phyloP scores from a whole-genome alignment of 2,113 vertebrate genomes.

The Ascaphus truei region DNA sequence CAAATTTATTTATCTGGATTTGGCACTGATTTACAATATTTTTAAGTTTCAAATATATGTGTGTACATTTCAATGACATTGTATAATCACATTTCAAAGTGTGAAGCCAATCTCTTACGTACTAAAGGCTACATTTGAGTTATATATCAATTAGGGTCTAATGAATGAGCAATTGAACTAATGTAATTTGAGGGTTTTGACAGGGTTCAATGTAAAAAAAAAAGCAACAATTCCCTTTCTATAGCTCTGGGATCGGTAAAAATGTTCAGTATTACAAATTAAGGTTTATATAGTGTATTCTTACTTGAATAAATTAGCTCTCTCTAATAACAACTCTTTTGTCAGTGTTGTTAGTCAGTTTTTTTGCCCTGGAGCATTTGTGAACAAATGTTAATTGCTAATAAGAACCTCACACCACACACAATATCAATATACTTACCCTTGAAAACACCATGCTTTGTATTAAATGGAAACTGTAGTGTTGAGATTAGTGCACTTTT shows the following conservation, averaged over 20 bases:
- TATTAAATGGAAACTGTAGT: background rate
- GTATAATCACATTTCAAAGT: background rate
- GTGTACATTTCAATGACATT: background rate
- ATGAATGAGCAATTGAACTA: background rate
- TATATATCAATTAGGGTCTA: no score
- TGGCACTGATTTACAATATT: background rate
- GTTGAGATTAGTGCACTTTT: background rate
- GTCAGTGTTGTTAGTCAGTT: background rate
- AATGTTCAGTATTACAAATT: slow-evolving; percentile 15
- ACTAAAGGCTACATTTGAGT: no score
- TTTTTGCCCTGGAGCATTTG: slow-evolving; percentile 11
- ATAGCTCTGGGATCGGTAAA: slow-evolving; percentile 4
- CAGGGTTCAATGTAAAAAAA: slow-evolving; percentile 3
- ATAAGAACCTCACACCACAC: slow-evolving; percentile 15
- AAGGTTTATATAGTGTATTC: slow-evolving; percentile 1
- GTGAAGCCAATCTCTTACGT: background rate
- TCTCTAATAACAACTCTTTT: slow-evolving; percentile 2
- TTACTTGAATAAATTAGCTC: slow-evolving; percentile 6
- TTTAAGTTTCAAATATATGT: background rate
- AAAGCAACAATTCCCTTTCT: background rate
- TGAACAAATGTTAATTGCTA: slow-evolving; percentile 28
- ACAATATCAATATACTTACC: background rate
- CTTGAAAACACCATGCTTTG: slow-evolving; percentile 9
- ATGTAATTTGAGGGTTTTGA: background rate
- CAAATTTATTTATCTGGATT: no score